Evolutionary conservation across 1,140 invertebrate genomes (phyloP), one percentile per base, ranked within the genome.

Genomic region (Druon quercuslanigerum): DNA sequence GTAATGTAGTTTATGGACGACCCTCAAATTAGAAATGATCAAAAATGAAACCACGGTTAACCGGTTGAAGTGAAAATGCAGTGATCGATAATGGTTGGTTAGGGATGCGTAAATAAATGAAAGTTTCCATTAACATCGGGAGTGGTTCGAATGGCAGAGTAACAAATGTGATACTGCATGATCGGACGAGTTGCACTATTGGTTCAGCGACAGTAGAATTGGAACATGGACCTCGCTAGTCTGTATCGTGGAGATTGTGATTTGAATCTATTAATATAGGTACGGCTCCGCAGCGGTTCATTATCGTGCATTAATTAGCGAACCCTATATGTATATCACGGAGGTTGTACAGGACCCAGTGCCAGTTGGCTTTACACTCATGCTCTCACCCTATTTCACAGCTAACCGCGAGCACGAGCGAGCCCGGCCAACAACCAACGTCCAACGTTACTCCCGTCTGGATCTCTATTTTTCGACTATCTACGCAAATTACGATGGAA

Each of bases 241-340:
- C 46, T 74, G 75, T 72, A 40, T 33, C 51, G 75, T 73, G 78
- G 78, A 82, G 78, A 82, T 80, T 82, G 81, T 82, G 81, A 82
- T 82, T 82, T 82, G 81, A 82, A 80, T 82, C 81, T 82, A 80
- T 82, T 82, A 82, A 79, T 80, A 80, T 82, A 78, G 78, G 66
- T 73, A 75, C 57, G 71, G 70, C 73, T 82, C 73, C 73, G 73
- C 77, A 77, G 75, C 71, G 81, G 81, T 82, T 82, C 81, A 82
- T 82, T 82, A 82, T 82, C 81, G 78, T 82, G 79, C 81, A 82
- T 82, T 82, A 82, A 80, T 82, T 80, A 82, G 81, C 78, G 76
- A 78, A 82, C 70, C 72, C 77, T 82, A 80, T 79, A 33, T 33
- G 25, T 33, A 33, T 33, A 82, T 82, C 77, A 76, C 73, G 60